Evolutionary conservation across 1,140 invertebrate species (phyloP), one percentile per base, ranked within the genome.

Genomic region (Andricus grossulariae): DNA sequence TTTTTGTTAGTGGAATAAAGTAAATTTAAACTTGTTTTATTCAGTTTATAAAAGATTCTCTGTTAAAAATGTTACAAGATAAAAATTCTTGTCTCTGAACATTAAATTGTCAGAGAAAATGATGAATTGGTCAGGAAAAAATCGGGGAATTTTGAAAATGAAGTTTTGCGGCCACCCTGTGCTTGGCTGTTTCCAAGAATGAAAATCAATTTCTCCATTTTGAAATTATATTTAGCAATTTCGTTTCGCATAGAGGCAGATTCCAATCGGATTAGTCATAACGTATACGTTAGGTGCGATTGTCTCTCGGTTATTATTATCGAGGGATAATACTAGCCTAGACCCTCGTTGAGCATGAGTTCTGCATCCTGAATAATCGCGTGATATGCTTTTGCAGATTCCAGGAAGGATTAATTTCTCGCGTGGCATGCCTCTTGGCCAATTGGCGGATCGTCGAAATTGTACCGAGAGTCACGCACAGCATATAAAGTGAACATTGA

Each of bases 321-420:
- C 25, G 60, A 66, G 60, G 60, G 32, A 66, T 66, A 66, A 66
- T 66, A 39, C 25, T 66, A 66, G n/a, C 4, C 39, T 21, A 55
- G 13, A 66, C 60, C 60, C 60, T 66, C 32, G 60, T 66, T 66
- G 60, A 66, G 60, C 60, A 66, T 66, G 60, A 39, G 32, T 66
- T 66, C 32, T 66, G 21, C 57, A 60, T 60, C 57, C 57, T 60
- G 57, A 60, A 60, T 60, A 66, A 66, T 66, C 21, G 60, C 60
- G 60, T 66, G 60, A 66, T 66, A 66, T 66, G 60, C 60, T 66
- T 66, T 66, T 66, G 60, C 60, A 66, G 25, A 66, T 66, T 66
- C 60, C 60, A 66, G 60, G 60, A 66, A 66, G 60, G 60, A 66
- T 66, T 66, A 66, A 66, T 66, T 66, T 66, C 60, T 66, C 60